A percentile compares a stretch with the other conserved stretches of the same genome.
Evolutionary conservation across 2,888 invertebrate genomes (phyloP).

Genomic region (Platycheirus albimanus): DNA sequence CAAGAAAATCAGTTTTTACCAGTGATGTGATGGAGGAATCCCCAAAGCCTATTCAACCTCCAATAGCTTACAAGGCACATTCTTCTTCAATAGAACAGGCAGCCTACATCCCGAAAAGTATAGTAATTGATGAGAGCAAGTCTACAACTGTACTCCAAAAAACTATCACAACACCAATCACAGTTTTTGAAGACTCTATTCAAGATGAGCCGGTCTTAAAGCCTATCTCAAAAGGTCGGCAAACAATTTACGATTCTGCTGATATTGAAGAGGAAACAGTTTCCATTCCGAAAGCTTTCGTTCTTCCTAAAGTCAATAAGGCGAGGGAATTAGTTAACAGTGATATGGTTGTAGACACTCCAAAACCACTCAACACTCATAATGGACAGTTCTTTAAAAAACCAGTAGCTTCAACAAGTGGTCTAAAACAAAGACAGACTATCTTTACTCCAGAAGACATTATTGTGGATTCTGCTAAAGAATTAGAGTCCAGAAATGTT

Average conservation of each 20-base stretch:
- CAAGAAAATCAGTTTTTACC: not conserved
- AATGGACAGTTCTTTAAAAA: too few species aligned
- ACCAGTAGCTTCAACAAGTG: not conserved
- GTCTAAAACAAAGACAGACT: not conserved
- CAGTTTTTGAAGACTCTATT: not conserved
- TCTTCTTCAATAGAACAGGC: too few species aligned
- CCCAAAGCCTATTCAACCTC: not conserved
- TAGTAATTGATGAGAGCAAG: too few species aligned
- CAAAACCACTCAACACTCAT: not conserved
- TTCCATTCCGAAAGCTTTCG: not conserved
- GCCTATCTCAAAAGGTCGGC: not conserved
- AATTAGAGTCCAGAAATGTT: not conserved
- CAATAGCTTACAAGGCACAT: too few species aligned
- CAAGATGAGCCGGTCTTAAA: not conserved
- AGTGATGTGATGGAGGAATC: not conserved
- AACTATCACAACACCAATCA: not conserved
- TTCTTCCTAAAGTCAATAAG: too few species aligned
- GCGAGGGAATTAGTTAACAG: too few species aligned
- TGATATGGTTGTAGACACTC: slow-evolving; percentile 15
- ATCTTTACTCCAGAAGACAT: not conserved
- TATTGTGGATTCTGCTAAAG: not conserved
- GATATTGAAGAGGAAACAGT: slow-evolving; percentile 1
- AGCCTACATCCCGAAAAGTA: too few species aligned
- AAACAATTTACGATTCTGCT: not conserved
- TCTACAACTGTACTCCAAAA: not conserved